These are phyloP conservation scores for Oceanodroma tethys DNA, from an alignment of 2,113 vertebrate species.

Conservation along the genomic window DNA sequence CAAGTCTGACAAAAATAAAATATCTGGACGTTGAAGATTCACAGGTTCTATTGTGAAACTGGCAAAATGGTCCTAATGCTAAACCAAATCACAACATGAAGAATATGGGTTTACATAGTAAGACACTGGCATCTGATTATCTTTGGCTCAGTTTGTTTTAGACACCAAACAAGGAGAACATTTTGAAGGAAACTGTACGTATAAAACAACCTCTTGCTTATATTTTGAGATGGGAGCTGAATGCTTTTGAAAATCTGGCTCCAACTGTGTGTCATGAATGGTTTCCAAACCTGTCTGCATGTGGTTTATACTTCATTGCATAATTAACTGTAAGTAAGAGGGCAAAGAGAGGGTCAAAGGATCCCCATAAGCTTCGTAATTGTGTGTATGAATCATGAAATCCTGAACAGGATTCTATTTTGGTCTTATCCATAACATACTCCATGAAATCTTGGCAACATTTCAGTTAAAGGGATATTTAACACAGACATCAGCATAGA, in stretches of 20 bases:
- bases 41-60: neutral
- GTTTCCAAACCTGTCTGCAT: neutral
- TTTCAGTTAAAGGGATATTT: neutral
- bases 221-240: neutral
- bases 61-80: neutral
- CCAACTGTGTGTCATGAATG: neutral
- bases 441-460: neutral
- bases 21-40: neutral
- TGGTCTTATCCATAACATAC: neutral
- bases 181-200: neutral
- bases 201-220: neutral
- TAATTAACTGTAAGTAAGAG: neutral
- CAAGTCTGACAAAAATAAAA: neutral
- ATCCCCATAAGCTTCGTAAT: neutral
- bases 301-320: neutral
- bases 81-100: neutral
- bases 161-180: neutral
- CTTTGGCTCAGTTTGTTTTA: neutral
- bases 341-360: neutral
- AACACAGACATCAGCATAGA: neutral
- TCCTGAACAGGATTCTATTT: neutral
- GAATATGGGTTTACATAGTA: neutral
- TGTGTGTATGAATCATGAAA: neutral
- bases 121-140: neutral
- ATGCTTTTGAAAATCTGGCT: neutral